Evolutionary conservation across 2,888 invertebrate genomes (phyloP), one percentile per base, ranked within the genome.

Genomic region (Pyrocoelia pectoralis): DNA sequence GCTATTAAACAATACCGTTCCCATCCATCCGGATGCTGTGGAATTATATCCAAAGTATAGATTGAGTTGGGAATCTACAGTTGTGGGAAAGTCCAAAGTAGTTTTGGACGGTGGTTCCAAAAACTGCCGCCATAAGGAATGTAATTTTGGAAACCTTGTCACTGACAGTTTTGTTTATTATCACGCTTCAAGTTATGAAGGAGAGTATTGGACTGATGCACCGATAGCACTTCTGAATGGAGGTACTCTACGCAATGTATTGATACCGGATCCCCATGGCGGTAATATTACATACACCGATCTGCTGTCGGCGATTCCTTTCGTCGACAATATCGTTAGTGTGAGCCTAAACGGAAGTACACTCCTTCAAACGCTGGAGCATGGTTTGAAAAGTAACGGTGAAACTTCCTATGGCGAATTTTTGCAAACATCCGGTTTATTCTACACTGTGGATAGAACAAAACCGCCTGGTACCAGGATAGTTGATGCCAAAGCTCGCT

Each of bases 111-210:
- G 92, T 0, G 79, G 83, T 4, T 72, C 81, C 2, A 74, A 79
- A 24, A 78, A 81, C 0, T 96, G 96, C 76, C 85, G 94, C 38
- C 74, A 84, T 18, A 69, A 71, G 33, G 96, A 97, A 80, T 96
- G 96, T 76, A 95, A 94, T 78, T 81, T 95, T 72, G 96, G 95
- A 1, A 94, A 94, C 79, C 78, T 95, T 14, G 84, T 94, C 56
- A 82, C 92, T 0, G 95, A 95, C 74, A 87, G 94, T 0, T 87
- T 92, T 80, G 81, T 93, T 0, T 84, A 87, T 73, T 87, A 87
- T 68, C 86, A 87, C 68, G 83, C 83, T 4, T 75, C 74, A 38
- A 78, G 81, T 57, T 84, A 84, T 57, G 76, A 68, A 38, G 81
- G 84, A 1, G 71, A 73, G 17, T 86, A 86, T 40, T 95, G 95